Base-by-base conservation (phyloP, 2,113 vertebrate species). In the Erinaceus europaeus region DNA sequence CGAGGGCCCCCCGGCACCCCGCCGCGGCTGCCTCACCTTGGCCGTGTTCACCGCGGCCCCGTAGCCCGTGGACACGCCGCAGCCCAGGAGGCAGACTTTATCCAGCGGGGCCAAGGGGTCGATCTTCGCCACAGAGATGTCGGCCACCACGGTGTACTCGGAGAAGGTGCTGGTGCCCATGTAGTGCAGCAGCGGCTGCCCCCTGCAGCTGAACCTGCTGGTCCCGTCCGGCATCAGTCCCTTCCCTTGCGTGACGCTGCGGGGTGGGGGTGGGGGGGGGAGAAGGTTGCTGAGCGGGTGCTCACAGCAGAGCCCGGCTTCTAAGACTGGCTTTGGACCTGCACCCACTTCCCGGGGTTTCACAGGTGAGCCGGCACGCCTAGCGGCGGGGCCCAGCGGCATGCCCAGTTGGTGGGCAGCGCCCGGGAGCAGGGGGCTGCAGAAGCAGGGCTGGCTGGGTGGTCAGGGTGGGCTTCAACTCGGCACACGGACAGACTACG, bases 191-290 rank as follows among this genome's bases (percentile, higher is more conserved):
- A 98, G 36, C 73, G 96, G 94, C 88, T 98, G 97, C 81, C 98
- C 98, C 95, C 97, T 98, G 95, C 98, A 98, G 65, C 96, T 97
- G 90, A 98, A 98, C 84, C 98, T 96, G 75, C 98, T 98, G 46
- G 98, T 99, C 38, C 97, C 97, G 92, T 99, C 99, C 1, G 99
- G 98, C 97, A 99, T 98, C 69, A 98, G 62, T 73, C 98, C 98
- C 85, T 97, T 97, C 52, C 98, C 98, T 89, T 98, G 98, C 81
- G 97, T 98, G 83, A 97, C 85, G 96, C 98, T 98, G n/a, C n/a
- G n/a, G n/a, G n/a, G n/a, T n/a, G n/a, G n/a, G n/a, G n/a, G n/a
- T n/a, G n/a, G n/a, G n/a, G n/a, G n/a, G n/a, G n/a, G n/a, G n/a
- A n/a, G n/a, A n/a, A n/a, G n/a, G n/a, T n/a, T n/a, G n/a, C n/a